These are phyloP conservation scores for Siniperca knerii DNA, from an alignment of 2,113 vertebrate genomes.

Conservation along the genomic window DNA sequence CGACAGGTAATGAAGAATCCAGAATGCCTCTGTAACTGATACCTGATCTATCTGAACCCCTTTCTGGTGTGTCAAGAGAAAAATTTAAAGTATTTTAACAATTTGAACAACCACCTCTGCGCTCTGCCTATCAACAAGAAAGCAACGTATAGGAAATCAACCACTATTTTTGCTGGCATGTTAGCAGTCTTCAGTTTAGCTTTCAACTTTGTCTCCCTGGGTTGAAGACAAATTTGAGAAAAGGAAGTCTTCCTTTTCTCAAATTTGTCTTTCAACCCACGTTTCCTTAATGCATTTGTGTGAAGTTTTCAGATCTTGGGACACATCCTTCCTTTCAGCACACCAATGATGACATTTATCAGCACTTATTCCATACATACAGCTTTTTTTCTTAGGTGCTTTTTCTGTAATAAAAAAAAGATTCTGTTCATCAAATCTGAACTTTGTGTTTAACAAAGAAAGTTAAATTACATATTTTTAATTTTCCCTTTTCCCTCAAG, in stretches of 20 bases:
- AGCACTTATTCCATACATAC: not conserved
- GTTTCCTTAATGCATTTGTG: not conserved
- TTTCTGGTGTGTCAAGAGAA: not conserved
- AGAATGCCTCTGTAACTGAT: not conserved
- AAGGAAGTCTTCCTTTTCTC: slow-evolving; percentile 19
- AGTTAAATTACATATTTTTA: not conserved
- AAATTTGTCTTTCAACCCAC: not conserved
- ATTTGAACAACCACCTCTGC: not conserved
- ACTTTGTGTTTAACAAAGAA: not conserved
- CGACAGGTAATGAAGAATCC: not conserved
- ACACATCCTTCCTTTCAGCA: slow-evolving; percentile 9
- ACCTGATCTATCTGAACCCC: not conserved
- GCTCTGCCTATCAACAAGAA: not conserved
- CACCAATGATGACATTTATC: not conserved
- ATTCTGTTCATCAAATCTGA: too few relatives aligned
- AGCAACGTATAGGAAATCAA: not conserved
- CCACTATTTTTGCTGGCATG: not conserved
- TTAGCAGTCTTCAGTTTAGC: not conserved
- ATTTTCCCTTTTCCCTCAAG: fast-evolving
- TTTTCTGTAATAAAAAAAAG: too few relatives aligned
- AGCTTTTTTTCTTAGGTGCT: not conserved
- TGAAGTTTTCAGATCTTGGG: slow-evolving; percentile 1
- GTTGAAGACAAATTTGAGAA: too few relatives aligned
- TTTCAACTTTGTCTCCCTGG: not conserved
- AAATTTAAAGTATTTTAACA: not conserved